Percentiles rank a stretch among this genome's conserved stretches.
These are phyloP conservation scores for Pardalotus punctatus DNA, from an alignment of 2,113 vertebrate genomes.

Conservation along the genomic window DNA sequence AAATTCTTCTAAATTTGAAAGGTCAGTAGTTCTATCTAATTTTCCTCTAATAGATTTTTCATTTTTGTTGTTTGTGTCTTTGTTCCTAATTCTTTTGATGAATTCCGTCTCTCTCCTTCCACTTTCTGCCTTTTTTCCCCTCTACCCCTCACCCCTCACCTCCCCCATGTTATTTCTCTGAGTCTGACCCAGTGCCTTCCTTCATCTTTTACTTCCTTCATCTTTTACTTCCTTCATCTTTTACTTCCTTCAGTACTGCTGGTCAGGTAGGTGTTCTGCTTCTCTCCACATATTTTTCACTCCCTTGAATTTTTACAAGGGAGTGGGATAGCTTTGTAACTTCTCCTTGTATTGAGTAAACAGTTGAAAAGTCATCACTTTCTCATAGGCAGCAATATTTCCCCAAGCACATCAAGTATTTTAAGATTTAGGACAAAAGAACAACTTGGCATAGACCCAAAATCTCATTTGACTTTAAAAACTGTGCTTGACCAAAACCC, in stretches of 20 bases:
- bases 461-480: neutral
- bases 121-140: neutral
- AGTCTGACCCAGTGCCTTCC: neutral
- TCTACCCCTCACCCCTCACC: too few relatives aligned
- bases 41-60: neutral
- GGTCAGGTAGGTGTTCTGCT: neutral
- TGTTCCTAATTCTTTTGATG: neutral
- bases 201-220: neutral
- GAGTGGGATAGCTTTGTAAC: neutral
- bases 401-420: neutral
- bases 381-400: neutral
- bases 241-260: neutral
- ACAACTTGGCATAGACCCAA: neutral
- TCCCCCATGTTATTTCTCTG: neutral
- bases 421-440: neutral
- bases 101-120: neutral
- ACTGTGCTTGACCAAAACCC: neutral
- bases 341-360: neutral
- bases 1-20: neutral
- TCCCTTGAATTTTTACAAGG: neutral
- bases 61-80: neutral
- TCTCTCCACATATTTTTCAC: neutral
- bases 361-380: neutral
- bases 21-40: neutral
- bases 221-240: neutral